Base-by-base conservation (phyloP, 2,888 invertebrate species). In the Idaea biselata region DNA sequence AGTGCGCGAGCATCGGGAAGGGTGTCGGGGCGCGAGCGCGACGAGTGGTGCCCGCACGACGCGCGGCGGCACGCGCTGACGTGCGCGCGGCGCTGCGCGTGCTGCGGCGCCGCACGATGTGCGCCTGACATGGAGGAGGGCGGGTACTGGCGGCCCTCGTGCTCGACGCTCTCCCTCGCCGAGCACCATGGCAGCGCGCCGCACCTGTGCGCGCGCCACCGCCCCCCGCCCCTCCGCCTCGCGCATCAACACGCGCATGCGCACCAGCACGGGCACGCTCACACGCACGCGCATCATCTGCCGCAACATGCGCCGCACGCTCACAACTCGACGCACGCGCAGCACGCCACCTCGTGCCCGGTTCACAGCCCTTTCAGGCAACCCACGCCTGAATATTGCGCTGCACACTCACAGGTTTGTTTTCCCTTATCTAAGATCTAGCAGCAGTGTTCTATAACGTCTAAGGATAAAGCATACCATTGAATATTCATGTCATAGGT, bases 311-410 rank as follows among this genome's bases (percentile, higher is more conserved):
- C 84, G 83, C 92, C 86, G 63, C 84, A 82, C 69, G 70, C 79
- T 70, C 85, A 82, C 77, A 44, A 44, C 11, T 8, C 82, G 75
- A 89, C 78, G 79, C 88, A 83, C 89, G 91, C 86, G 77, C 84
- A 84, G 68, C 88, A 87, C 74, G 76, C 83, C 88, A 62, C 79
- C 80, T 93, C 94, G 78, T 96, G 96, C 79, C 96, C 96, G 58
- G 95, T 96, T 78, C 96, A 96, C 89, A 96, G 95, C 79, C 96
- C 96, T 31, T 96, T 95, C 84, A 91, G 96, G 70, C 95, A 94
- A 74, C 91, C 91, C 25, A 87, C 91, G 74, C 92, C 92, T 56
- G 91, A 92, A 68, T 92, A 87, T 72, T 92, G 92, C 76, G 91
- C 91, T 16, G 91, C 91, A 56, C 91, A 91, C 76, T 86, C 91